Percentiles rank a stretch among this genome's conserved stretches.
These are phyloP conservation scores for Cochlearius cochlearius DNA, from an alignment of 2,113 vertebrate genomes.

Conservation along the genomic window DNA sequence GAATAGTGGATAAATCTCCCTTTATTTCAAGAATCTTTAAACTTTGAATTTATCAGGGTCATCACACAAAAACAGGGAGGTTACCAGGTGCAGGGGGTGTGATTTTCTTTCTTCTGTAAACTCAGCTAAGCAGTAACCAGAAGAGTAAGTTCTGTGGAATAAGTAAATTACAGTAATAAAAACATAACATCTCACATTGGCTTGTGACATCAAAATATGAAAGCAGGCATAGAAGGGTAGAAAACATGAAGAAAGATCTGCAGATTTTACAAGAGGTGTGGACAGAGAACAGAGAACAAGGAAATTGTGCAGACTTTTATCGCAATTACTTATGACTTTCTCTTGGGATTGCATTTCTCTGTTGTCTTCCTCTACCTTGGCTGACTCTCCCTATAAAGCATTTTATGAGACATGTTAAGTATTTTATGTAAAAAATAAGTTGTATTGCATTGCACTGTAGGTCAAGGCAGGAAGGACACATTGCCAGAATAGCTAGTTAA, in stretches of 20 bases:
- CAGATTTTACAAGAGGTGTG: background rate
- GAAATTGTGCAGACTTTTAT: slow-evolving; percentile 17
- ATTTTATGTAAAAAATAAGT: slow-evolving; percentile 44
- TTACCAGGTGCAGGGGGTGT: background rate
- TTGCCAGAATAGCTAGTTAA: slow-evolving; percentile 39
- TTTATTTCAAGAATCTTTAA: background rate
- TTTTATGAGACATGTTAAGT: slow-evolving; percentile 52
- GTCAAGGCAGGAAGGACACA: slow-evolving; percentile 50
- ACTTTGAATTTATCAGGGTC: background rate
- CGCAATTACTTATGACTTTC: background rate
- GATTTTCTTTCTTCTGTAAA: background rate
- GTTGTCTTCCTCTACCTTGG: background rate
- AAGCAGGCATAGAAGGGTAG: background rate
- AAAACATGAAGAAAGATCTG: background rate
- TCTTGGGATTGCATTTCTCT: background rate
- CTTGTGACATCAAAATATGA: background rate
- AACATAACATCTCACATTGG: background rate
- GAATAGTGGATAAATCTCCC: background rate
- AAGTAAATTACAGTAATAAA: background rate
- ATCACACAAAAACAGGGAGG: background rate
- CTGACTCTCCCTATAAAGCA: slow-evolving; percentile 34
- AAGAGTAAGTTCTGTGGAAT: background rate
- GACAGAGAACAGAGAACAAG: background rate
- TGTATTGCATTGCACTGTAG: background rate
- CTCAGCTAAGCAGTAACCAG: background rate